A percentile compares a stretch with the other conserved stretches of the same genome.
Conservation (phyloP, 2,113 vertebrate species). For the Epinephelus fuscoguttatus region DNA sequence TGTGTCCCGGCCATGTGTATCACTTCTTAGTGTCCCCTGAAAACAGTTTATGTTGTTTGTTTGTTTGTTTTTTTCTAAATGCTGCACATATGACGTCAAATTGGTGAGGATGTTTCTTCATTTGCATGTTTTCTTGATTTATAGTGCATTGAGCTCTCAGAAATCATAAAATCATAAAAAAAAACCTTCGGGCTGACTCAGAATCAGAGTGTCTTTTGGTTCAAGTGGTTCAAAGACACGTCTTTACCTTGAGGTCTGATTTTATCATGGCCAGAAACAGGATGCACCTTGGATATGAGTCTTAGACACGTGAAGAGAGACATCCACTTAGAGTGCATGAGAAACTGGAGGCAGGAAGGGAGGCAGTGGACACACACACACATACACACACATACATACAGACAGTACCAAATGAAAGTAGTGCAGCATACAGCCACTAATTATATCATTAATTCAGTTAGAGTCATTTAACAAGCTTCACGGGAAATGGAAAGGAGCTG, state of each 20-base stretch:
- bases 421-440: background rate
- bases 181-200: background rate
- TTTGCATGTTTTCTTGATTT: too few species aligned
- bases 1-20: too few species aligned
- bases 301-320: background rate
- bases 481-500: background rate
- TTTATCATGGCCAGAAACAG: background rate
- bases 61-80: too few species aligned
- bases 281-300: background rate
- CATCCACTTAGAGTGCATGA: background rate
- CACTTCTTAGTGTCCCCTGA: too few species aligned
- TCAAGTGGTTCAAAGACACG: background rate
- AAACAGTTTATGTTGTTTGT: too few species aligned
- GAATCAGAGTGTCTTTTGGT: background rate
- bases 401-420: background rate
- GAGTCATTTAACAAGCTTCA: background rate
- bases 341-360: background rate
- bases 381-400: background rate
- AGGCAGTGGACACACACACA: background rate
- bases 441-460: background rate
- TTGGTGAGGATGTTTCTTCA: too few species aligned
- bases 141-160: too few species aligned
- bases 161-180: too few species aligned
- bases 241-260: background rate
- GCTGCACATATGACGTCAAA: too few species aligned